phyloP scores from a whole-genome alignment of 2,797 vertebrate genomes.

The Loriculus beryllinus region DNA sequence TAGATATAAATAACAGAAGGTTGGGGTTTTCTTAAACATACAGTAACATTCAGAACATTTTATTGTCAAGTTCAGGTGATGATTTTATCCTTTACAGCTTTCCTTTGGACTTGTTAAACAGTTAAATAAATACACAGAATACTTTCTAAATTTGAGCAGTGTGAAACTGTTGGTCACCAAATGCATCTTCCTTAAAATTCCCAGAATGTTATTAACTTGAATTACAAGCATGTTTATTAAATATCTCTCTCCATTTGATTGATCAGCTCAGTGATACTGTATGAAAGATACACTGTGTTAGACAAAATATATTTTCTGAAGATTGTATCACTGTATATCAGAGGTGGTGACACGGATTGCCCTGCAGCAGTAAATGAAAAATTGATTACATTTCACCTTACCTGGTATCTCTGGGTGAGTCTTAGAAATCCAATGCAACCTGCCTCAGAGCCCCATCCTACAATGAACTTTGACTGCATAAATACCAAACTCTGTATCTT shows the following conservation, averaged over 20 bases:
- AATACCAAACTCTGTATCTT: not conserved
- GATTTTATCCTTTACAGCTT: not conserved
- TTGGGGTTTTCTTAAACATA: not conserved
- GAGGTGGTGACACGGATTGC: not conserved
- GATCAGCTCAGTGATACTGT: not conserved
- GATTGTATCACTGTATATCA: not conserved
- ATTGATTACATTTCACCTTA: not conserved
- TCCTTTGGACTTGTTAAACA: not conserved
- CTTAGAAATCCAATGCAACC: not conserved
- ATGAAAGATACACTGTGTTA: slow-evolving; percentile 5
- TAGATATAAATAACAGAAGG: not conserved
- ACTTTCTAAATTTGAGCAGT: not conserved
- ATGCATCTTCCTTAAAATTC: not conserved
- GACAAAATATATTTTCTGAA: slow-evolving; percentile 27
- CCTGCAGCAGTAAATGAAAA: not conserved
- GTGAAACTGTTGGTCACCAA: not conserved
- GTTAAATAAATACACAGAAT: not conserved
- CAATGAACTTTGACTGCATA: not conserved
- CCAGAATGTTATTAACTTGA: not conserved
- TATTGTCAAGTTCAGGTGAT: not conserved
- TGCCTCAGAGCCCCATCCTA: not conserved
- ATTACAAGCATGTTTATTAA: slow-evolving; percentile 42
- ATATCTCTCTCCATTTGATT: not conserved
- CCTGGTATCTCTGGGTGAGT: not conserved
- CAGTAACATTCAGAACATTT: not conserved